Conservation (phyloP, 2,797 vertebrate species). For the Anolis apletophallus region DNA sequence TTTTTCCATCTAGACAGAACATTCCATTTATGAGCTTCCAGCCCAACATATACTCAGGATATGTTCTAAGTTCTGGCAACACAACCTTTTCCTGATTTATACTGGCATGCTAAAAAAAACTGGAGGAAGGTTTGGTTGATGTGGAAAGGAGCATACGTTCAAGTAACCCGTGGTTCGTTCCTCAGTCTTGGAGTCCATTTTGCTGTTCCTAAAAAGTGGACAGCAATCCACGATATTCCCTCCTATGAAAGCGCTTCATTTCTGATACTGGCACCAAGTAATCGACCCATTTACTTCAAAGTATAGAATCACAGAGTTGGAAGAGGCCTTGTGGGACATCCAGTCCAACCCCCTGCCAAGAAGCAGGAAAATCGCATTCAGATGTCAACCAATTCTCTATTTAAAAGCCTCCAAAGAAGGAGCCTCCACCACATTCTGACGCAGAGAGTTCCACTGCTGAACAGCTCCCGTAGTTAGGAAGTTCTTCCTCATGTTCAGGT, state of each 20-base stretch:
- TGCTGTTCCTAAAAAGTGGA: neutral
- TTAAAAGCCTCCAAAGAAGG: too few species aligned
- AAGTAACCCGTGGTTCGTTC: neutral
- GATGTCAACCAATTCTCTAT: too few species aligned
- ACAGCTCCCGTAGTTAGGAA: too few species aligned
- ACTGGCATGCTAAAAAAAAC: neutral
- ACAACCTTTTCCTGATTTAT: neutral
- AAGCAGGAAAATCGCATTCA: too few species aligned
- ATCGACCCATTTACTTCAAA: neutral
- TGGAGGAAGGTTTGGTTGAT: neutral
- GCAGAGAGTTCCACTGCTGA: too few species aligned
- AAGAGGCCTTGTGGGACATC: too few species aligned
- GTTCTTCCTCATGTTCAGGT: too few species aligned
- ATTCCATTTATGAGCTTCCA: neutral
- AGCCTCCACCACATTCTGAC: too few species aligned
- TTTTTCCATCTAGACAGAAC: conserved; percentile 26
- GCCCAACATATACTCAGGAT: neutral
- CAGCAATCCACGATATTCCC: neutral
- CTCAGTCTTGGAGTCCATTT: neutral
- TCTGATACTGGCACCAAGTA: neutral
- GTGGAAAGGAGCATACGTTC: neutral
- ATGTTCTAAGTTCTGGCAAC: neutral
- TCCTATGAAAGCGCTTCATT: neutral
- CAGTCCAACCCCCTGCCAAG: too few species aligned
- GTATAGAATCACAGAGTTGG: too few species aligned